Percentiles rank a stretch among this genome's conserved stretches.
Evolutionary conservation across 1,140 invertebrate genomes (phyloP).

Genomic region (Drosophila kohkoa): DNA sequence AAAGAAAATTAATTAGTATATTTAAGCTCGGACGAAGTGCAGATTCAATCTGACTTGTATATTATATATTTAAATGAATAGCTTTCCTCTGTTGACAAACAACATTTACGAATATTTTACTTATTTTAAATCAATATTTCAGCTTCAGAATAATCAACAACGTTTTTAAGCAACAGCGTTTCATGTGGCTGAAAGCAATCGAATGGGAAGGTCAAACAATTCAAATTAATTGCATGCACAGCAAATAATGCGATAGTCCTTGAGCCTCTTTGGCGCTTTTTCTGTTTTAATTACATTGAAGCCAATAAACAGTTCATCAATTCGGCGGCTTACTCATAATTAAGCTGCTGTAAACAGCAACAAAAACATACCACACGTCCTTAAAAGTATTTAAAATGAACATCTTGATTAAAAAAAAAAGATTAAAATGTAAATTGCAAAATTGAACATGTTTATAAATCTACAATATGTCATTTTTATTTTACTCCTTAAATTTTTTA

Average conservation of each 20-base stretch:
- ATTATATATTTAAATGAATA: too few relatives aligned
- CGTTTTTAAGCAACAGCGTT: not conserved
- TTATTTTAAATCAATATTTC: not conserved
- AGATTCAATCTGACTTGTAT: too few relatives aligned
- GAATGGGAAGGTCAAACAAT: constrained; percentile 34
- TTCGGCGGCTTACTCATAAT: constrained; percentile 33
- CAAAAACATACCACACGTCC: too few relatives aligned
- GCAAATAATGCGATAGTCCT: constrained; percentile 32
- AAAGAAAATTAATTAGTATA: too few relatives aligned
- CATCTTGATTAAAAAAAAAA: not conserved
- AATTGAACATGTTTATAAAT: too few relatives aligned
- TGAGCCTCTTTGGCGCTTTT: constrained; percentile 16
- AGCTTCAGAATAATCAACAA: not conserved
- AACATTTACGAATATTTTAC: too few relatives aligned
- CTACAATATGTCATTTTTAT: not conserved
- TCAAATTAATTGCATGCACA: constrained; percentile 50
- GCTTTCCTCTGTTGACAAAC: too few relatives aligned
- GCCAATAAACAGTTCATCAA: constrained; percentile 61
- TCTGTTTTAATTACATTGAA: constrained; percentile 54
- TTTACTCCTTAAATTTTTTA: too few relatives aligned
- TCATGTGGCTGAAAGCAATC: not conserved
- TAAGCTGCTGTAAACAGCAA: too few relatives aligned
- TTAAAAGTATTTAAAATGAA: too few relatives aligned
- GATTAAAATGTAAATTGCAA: not conserved
- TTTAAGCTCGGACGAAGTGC: too few relatives aligned